Percentiles rank a stretch among this genome's conserved stretches.
These are phyloP conservation scores for Delphinapterus leucas DNA, from an alignment of 2,113 vertebrate genomes.

Conservation along the genomic window DNA sequence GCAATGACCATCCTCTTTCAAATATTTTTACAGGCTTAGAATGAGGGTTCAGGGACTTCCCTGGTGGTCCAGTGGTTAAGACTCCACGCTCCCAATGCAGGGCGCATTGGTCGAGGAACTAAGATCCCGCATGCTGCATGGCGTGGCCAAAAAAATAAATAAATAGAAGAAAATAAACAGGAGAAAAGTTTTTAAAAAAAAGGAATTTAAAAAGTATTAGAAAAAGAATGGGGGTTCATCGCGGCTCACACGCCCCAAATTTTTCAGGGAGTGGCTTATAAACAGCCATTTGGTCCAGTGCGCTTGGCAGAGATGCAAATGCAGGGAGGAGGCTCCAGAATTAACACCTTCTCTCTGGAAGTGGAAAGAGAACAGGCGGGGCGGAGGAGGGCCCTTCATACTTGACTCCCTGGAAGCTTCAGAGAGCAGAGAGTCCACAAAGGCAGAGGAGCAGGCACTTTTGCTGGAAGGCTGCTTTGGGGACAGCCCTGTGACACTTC, in stretches of 20 bases:
- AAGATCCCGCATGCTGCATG: no score
- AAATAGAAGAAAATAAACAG: no score
- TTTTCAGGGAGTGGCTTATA: not conserved
- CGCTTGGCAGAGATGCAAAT: not conserved
- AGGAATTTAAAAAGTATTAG: no score
- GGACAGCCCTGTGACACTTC: not conserved
- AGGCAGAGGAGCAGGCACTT: not conserved
- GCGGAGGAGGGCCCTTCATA: accelerated
- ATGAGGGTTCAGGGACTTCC: not conserved
- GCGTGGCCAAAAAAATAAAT: no score
- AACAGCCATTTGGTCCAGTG: not conserved
- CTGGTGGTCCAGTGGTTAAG: no score
- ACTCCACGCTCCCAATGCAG: no score
- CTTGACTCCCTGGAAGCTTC: not conserved
- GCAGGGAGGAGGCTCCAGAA: not conserved
- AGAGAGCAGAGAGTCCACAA: not conserved
- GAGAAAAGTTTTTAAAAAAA: no score
- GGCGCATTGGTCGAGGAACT: no score
- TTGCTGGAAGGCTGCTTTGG: accelerated
- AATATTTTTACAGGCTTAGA: not conserved
- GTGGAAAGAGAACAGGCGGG: not conserved
- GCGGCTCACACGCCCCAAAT: accelerated
- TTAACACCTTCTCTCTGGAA: not conserved
- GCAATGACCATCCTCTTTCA: not conserved
- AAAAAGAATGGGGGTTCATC: no score